Conservation (phyloP, 1,140 invertebrate species). For the Rhyacophila brunnea region DNA sequence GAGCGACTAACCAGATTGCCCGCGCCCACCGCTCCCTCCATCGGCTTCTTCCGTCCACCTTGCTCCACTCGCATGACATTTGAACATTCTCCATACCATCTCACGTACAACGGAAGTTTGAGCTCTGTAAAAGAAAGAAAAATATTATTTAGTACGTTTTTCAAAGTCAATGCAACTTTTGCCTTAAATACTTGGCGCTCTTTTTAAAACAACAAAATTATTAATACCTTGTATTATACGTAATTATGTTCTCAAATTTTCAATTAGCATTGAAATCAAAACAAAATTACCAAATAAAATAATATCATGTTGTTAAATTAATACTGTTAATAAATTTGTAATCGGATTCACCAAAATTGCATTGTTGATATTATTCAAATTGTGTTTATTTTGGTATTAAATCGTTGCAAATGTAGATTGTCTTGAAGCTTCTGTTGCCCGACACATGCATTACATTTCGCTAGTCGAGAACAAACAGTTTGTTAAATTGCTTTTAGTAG, state of each 20-base stretch:
- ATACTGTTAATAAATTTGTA: no score
- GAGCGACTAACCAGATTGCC: slow-evolving; percentile 46
- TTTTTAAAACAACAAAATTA: no score
- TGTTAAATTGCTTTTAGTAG: slow-evolving; percentile 6
- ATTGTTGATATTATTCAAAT: neutral
- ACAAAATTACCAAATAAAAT: no score
- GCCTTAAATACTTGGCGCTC: no score
- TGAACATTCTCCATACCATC: slow-evolving; percentile 26
- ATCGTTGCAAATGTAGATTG: slow-evolving; percentile 21
- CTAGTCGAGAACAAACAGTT: neutral
- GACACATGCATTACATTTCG: slow-evolving; percentile 25
- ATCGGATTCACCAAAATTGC: no score
- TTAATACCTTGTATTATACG: no score
- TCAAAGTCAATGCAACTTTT: no score
- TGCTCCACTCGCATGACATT: neutral
- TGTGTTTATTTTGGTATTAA: slow-evolving; percentile 14
- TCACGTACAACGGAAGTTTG: slow-evolving; percentile 11
- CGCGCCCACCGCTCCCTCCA: slow-evolving; percentile 49
- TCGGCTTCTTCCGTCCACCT: slow-evolving; percentile 33
- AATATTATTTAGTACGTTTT: no score
- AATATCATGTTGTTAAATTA: no score
- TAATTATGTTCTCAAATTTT: no score
- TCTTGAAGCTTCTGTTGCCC: slow-evolving; percentile 16
- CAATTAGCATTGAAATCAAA: no score
- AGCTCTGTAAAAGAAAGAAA: no score